phyloP scores from a whole-genome alignment of 2,888 invertebrate genomes.

The Aleiodes leptofemur region DNA sequence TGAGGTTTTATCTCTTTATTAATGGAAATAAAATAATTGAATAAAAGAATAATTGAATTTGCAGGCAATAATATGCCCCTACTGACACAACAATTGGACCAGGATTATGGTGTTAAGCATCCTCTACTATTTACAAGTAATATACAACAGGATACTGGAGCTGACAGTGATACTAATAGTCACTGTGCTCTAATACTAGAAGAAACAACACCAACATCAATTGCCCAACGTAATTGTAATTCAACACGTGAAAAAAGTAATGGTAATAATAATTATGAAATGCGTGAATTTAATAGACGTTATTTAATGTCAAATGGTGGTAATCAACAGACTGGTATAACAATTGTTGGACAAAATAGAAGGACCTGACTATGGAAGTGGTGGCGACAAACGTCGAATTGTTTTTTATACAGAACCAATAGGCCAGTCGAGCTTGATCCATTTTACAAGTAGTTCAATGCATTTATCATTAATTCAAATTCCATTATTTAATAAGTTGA shows the following conservation, averaged over 20 bases:
- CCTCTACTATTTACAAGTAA: constrained; percentile 67
- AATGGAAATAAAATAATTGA: background rate
- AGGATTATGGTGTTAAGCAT: constrained; percentile 66
- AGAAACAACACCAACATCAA: constrained; percentile 73
- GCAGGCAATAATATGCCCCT: constrained; percentile 68
- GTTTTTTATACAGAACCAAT: constrained; percentile 69
- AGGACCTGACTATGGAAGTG: constrained; percentile 74
- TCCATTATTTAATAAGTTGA: background rate
- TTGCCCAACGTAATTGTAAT: constrained; percentile 66
- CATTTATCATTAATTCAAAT: background rate
- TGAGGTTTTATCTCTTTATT: too few relatives aligned
- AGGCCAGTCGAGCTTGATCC: constrained; percentile 67
- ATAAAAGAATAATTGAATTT: constrained; percentile 43
- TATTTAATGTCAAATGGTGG: constrained; percentile 70
- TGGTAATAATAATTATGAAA: constrained; percentile 88
- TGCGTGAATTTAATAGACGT: constrained; percentile 81
- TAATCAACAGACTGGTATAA: constrained; percentile 76
- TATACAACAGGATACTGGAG: constrained; percentile 74
- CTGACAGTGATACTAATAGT: constrained; percentile 79
- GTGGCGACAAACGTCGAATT: constrained; percentile 71
- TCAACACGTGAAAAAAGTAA: constrained; percentile 79
- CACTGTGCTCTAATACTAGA: constrained; percentile 78
- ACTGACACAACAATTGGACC: constrained; percentile 63
- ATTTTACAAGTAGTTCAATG: constrained; percentile 41
- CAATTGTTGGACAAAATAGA: constrained; percentile 74